phyloP scores from a whole-genome alignment of 1,140 invertebrate species.

The Helicoverpa armigera region DNA sequence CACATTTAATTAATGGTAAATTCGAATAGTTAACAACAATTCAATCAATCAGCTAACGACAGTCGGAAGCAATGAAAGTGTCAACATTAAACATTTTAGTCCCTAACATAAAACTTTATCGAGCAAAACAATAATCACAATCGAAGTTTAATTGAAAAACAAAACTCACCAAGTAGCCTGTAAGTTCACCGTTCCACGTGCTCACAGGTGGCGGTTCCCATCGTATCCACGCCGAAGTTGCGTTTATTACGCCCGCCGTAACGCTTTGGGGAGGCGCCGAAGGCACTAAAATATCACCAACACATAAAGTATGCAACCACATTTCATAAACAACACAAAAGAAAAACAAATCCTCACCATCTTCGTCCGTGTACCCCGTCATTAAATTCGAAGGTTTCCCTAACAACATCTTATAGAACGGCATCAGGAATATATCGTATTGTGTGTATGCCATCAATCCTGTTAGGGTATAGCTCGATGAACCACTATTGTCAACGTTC shows the following conservation, averaged over 20 bases:
- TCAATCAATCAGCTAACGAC: not conserved
- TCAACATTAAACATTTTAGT: slow-evolving; percentile 20
- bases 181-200: slow-evolving; percentile 92
- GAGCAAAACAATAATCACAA: slow-evolving; percentile 41
- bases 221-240: slow-evolving; percentile 91
- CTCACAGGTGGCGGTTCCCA: slow-evolving; percentile 92
- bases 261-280: slow-evolving; percentile 91
- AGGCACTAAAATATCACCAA: slow-evolving; percentile 76
- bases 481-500: slow-evolving; percentile 89
- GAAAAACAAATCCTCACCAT: slow-evolving; percentile 89
- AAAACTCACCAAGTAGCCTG: slow-evolving; percentile 91
- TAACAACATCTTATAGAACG: slow-evolving; percentile 92
- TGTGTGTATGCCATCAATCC: slow-evolving; percentile 90
- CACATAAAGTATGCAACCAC: slow-evolving; percentile 36
- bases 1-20: too few relatives aligned
- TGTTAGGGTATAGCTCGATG: slow-evolving; percentile 86
- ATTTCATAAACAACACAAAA: slow-evolving; percentile 61
- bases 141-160: slow-evolving; percentile 52
- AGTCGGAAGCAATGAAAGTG: not conserved
- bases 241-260: slow-evolving; percentile 92
- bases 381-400: slow-evolving; percentile 92
- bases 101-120: slow-evolving; percentile 31
- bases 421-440: slow-evolving; percentile 93
- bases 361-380: slow-evolving; percentile 90
- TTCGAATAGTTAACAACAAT: not conserved